Conservation (phyloP, 1,140 invertebrate species). For the Neocloeon triangulifer region DNA sequence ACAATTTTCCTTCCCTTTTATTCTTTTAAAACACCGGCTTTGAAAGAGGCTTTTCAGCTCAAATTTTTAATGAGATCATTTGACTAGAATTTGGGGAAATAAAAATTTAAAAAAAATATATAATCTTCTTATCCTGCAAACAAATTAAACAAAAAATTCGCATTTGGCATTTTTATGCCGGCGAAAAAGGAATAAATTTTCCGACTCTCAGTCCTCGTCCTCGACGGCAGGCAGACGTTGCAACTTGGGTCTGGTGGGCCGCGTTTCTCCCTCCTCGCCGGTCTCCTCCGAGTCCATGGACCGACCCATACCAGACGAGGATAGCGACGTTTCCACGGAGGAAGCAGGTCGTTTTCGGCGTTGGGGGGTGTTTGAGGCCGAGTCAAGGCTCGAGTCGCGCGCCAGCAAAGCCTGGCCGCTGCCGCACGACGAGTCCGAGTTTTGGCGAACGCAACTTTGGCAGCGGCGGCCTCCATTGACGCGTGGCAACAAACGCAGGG, state of each 20-base stretch:
- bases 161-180: too few species aligned
- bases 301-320: constrained; percentile 9
- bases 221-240: constrained; percentile 1
- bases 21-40: too few species aligned
- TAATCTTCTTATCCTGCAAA: too few species aligned
- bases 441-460: constrained; percentile 13
- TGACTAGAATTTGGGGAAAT: too few species aligned
- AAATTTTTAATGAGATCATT: too few species aligned
- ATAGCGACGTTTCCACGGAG: constrained; percentile 9
- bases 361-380: constrained; percentile 8
- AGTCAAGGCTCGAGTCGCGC: constrained; percentile 5
- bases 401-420: constrained; percentile 12
- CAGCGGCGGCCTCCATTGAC: constrained; percentile 12
- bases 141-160: too few species aligned
- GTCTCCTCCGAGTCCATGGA: neutral
- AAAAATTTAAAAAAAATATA: too few species aligned
- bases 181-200: too few species aligned
- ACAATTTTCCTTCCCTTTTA: too few species aligned
- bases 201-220: too few species aligned
- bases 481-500: constrained; percentile 11
- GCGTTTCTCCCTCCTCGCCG: neutral
- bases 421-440: constrained; percentile 13
- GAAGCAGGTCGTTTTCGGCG: constrained; percentile 7
- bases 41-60: too few species aligned
- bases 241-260: neutral